A percentile compares a stretch with the other conserved stretches of the same genome.
Conservation (phyloP, 1,140 invertebrate species). For the Diorhabda sublineata region DNA sequence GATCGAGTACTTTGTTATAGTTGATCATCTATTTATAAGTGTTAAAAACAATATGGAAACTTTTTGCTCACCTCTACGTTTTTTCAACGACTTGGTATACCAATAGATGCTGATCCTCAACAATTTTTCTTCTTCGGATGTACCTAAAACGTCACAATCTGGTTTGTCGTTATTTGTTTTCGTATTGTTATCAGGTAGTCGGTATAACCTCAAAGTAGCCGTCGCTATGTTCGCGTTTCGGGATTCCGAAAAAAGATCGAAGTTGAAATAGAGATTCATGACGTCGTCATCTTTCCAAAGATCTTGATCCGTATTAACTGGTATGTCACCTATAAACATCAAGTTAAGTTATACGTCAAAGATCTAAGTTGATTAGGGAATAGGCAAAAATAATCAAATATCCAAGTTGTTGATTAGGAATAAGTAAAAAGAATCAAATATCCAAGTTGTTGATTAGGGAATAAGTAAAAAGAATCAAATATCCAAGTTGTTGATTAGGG, state of each 20-base stretch:
- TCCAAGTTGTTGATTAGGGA: too few species aligned
- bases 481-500: too few species aligned
- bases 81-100: constrained; percentile 55
- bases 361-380: too few species aligned
- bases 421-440: too few species aligned
- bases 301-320: constrained; percentile 54
- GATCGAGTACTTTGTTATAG: too few species aligned
- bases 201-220: constrained; percentile 55
- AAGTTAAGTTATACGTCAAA: too few species aligned
- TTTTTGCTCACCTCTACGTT: constrained; percentile 50
- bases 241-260: constrained; percentile 48
- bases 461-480: too few species aligned
- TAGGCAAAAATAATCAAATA: too few species aligned
- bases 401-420: too few species aligned
- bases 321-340: constrained; percentile 49
- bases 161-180: constrained; percentile 30
- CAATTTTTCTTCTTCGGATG: constrained; percentile 52
- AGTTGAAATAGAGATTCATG: constrained; percentile 56
- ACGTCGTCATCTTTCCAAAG: constrained; percentile 50
- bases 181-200: constrained; percentile 49
- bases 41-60: too few species aligned
- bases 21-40: too few species aligned
- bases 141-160: constrained; percentile 38
- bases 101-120: constrained; percentile 59
- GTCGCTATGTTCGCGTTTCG: constrained; percentile 50